A percentile compares a stretch with the other conserved stretches of the same genome.
These are phyloP conservation scores for Trochalopteron elliotii DNA, from an alignment of 2,113 vertebrate genomes.

Conservation along the genomic window DNA sequence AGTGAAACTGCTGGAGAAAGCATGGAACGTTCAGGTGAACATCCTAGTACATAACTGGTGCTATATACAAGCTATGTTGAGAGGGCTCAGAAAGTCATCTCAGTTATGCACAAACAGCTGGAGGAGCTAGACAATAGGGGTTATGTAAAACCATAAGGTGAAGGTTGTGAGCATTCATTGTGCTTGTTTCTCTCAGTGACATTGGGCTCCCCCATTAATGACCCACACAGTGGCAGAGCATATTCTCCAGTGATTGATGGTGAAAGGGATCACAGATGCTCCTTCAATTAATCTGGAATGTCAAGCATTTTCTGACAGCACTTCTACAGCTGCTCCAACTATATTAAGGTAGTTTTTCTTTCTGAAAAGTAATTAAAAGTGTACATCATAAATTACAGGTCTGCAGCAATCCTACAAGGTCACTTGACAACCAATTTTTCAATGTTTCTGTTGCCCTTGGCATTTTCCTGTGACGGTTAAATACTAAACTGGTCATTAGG, in stretches of 20 bases:
- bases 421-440: conserved; percentile 30
- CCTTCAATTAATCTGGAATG: conserved; percentile 65
- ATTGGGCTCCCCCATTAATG: neutral
- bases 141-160: neutral
- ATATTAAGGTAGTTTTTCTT: conserved; percentile 37
- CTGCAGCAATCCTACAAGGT: conserved; percentile 16
- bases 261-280: neutral
- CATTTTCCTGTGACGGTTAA: neutral
- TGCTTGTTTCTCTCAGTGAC: neutral
- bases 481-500: conserved; percentile 38
- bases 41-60: neutral
- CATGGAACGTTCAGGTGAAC: neutral
- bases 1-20: neutral
- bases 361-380: conserved; percentile 54
- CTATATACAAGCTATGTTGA: neutral
- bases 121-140: neutral
- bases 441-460: conserved; percentile 26
- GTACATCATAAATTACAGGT: conserved; percentile 34
- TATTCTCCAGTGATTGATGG: conserved; percentile 40
- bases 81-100: neutral
- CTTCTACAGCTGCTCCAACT: conserved; percentile 42
- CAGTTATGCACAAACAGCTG: neutral
- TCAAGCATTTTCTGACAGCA: conserved; percentile 41
- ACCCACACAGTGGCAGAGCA: neutral
- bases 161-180: neutral